phyloP scores from a whole-genome alignment of 2,888 invertebrate genomes.

The Punctoribates punctum region DNA sequence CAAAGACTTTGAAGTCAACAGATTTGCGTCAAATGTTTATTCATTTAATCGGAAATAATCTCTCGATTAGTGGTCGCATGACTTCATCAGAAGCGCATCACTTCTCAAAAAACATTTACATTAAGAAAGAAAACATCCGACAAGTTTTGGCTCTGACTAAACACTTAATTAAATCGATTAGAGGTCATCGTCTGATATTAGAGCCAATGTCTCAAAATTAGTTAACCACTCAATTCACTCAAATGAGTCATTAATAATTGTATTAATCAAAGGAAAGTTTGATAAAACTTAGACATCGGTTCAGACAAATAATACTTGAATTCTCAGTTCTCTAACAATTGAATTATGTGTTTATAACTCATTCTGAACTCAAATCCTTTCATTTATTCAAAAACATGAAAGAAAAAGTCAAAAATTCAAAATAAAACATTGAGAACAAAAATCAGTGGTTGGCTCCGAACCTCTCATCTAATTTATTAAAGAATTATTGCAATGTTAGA shows the following conservation, averaged over 20 bases:
- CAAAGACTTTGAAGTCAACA: no score
- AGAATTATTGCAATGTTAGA: not conserved
- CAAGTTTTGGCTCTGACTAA: not conserved
- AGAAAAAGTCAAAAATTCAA: no score
- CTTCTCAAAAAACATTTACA: not conserved
- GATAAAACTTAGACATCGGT: no score
- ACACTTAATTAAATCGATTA: not conserved
- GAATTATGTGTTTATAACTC: no score
- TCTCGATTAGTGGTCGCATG: not conserved
- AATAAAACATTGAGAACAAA: no score
- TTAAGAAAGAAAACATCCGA: not conserved
- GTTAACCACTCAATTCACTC: not conserved
- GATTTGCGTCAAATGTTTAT: not conserved
- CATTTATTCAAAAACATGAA: no score
- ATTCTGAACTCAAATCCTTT: no score
- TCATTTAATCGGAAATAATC: not conserved
- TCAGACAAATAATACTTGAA: no score
- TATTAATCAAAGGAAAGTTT: no score
- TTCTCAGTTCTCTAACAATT: no score
- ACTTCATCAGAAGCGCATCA: not conserved
- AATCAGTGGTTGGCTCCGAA: no score
- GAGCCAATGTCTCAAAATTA: not conserved
- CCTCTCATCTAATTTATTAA: no score
- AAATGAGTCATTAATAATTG: not conserved
- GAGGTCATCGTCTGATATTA: not conserved